phyloP scores from a whole-genome alignment of 2,888 invertebrate species.

The Morinoia aosen region DNA sequence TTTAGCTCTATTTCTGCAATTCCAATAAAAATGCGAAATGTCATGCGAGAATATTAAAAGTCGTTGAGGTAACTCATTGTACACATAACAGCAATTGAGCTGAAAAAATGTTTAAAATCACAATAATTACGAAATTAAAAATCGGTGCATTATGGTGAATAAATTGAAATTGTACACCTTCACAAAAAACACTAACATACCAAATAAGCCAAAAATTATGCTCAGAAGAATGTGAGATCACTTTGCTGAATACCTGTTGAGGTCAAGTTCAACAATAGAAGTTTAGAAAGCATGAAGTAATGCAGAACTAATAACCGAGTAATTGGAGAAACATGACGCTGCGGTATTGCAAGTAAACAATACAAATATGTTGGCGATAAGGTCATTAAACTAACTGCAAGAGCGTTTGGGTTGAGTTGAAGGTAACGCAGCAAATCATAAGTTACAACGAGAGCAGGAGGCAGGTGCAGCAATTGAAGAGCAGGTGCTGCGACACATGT shows the following conservation, averaged over 20 bases:
- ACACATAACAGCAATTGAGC: too few relatives aligned
- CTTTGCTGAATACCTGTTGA: not conserved
- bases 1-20: too few relatives aligned
- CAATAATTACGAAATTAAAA: not conserved
- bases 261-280: not conserved
- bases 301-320: too few relatives aligned
- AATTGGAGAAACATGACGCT: too few relatives aligned
- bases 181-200: not conserved
- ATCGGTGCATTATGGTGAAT: not conserved
- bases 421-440: not conserved
- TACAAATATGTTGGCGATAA: not conserved
- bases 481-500: slow-evolving; percentile 4
- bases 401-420: not conserved
- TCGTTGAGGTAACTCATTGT: too few relatives aligned
- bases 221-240: not conserved
- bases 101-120: not conserved
- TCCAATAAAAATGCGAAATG: too few relatives aligned
- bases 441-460: not conserved
- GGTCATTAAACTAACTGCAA: not conserved
- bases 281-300: not conserved
- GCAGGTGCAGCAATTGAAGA: not conserved
- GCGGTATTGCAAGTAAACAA: not conserved
- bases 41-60: too few relatives aligned
- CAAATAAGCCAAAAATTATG: not conserved
- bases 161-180: not conserved